Conservation (phyloP, 2,797 vertebrate species). For the Morus bassanus region DNA sequence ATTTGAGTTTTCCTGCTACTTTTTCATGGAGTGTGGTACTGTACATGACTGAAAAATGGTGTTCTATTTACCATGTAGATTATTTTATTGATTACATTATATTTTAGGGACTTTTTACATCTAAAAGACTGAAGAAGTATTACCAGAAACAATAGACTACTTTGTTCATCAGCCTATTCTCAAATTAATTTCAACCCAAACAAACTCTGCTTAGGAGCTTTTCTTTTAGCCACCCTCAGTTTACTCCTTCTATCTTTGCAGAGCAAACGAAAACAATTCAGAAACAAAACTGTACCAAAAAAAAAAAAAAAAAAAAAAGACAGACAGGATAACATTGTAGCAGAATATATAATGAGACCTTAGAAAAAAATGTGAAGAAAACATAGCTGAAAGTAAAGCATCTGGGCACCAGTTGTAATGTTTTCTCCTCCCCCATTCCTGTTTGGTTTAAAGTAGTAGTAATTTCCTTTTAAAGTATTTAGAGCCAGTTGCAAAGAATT, state of each 20-base stretch:
- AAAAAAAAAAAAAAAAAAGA: background rate
- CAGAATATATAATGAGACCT: background rate
- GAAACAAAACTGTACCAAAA: background rate
- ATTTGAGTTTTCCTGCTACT: background rate
- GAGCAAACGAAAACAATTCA: background rate
- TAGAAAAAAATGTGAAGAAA: background rate
- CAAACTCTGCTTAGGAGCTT: background rate
- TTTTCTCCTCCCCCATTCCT: background rate
- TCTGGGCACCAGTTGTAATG: background rate
- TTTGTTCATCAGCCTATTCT: background rate
- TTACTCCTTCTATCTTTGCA: background rate
- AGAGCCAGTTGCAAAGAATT: background rate
- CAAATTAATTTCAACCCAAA: background rate
- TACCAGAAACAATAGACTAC: background rate
- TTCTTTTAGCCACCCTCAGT: background rate
- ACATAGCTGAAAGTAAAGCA: background rate
- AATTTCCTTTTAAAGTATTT: background rate
- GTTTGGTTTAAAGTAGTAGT: background rate
- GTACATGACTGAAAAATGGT: background rate
- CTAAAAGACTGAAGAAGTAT: background rate
- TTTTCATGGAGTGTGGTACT: background rate
- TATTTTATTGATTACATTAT: background rate
- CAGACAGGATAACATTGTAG: background rate
- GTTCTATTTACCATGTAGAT: background rate
- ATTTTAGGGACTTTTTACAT: background rate